Conservation (phyloP, 2,888 invertebrate species). For the Elaeidobius kamerunicus region DNA sequence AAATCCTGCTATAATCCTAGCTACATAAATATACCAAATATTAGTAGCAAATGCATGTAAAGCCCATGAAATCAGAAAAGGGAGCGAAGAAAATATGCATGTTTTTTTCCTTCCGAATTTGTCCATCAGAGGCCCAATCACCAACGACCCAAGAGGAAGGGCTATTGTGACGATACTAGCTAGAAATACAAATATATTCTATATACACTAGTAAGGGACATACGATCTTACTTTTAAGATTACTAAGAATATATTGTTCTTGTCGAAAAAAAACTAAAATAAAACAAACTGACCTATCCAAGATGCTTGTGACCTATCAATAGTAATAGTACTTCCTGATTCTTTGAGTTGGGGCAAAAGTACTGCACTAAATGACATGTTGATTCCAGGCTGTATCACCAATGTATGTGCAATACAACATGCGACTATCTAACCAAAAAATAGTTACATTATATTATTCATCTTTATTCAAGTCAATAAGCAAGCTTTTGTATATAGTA, state of each 20-base stretch:
- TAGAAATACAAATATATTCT: too few species aligned
- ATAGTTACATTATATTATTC: too few species aligned
- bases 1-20: constrained; percentile 54
- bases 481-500: too few species aligned
- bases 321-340: constrained; percentile 44
- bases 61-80: constrained; percentile 53
- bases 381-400: constrained; percentile 57
- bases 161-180: constrained; percentile 57
- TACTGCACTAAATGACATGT: constrained; percentile 58
- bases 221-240: too few species aligned
- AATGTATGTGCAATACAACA: constrained; percentile 51
- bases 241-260: too few species aligned
- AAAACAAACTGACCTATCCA: constrained; percentile 60
- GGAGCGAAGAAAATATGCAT: constrained; percentile 50
- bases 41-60: constrained; percentile 49
- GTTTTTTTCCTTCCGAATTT: constrained; percentile 53
- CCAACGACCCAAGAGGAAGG: constrained; percentile 54
- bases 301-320: constrained; percentile 52
- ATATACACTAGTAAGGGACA: too few species aligned
- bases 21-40: constrained; percentile 51
- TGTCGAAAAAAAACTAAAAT: too few species aligned
- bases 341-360: constrained; percentile 53
- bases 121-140: constrained; percentile 57
- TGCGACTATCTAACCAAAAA: constrained; percentile 48
- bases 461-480: too few species aligned